Evolutionary conservation across 37 sponge, comb jelly and placozoan genomes (phyloP).

Genomic region (Oscarella lobularis): DNA sequence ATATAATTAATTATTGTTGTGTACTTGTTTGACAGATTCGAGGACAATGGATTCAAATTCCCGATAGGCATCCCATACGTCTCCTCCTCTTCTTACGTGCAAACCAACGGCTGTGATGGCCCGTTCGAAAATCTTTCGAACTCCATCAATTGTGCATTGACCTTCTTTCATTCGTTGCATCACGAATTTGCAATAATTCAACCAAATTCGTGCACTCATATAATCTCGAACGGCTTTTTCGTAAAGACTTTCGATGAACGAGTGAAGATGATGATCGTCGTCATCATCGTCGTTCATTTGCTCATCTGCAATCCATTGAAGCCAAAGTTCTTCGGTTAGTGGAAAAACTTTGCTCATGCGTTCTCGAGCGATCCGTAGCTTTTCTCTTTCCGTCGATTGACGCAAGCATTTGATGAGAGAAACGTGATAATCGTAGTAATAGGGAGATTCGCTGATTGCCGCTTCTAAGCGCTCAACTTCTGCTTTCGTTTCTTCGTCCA

Average conservation of each 20-base stretch:
- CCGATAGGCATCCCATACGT: constrained; percentile 47
- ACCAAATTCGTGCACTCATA: constrained; percentile 50
- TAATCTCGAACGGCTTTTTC: not conserved
- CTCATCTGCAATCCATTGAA: not conserved
- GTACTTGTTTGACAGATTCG: constrained; percentile 5
- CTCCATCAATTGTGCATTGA: constrained; percentile 24
- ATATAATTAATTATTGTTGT: not conserved
- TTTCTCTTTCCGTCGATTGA: constrained; percentile 26
- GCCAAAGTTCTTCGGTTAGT: constrained; percentile 46
- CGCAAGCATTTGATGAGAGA: constrained; percentile 33
- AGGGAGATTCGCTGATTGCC: constrained; percentile 11
- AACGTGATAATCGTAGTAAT: constrained; percentile 54
- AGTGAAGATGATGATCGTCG: not conserved
- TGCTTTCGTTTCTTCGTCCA: not conserved
- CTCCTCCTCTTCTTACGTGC: constrained; percentile 36
- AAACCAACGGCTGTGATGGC: constrained; percentile 55
- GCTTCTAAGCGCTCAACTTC: not conserved
- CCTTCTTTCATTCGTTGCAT: constrained; percentile 34
- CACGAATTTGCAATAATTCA: constrained; percentile 46
- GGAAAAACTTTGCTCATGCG: constrained; percentile 49
- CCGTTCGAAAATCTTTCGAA: constrained; percentile 46
- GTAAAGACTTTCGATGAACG: not conserved
- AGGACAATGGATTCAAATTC: constrained; percentile 49
- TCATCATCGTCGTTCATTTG: not conserved
- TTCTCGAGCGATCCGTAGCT: constrained; percentile 35